Base-by-base conservation (phyloP, 1,140 invertebrate genomes). In the Anoplolepis gracilipes region DNA sequence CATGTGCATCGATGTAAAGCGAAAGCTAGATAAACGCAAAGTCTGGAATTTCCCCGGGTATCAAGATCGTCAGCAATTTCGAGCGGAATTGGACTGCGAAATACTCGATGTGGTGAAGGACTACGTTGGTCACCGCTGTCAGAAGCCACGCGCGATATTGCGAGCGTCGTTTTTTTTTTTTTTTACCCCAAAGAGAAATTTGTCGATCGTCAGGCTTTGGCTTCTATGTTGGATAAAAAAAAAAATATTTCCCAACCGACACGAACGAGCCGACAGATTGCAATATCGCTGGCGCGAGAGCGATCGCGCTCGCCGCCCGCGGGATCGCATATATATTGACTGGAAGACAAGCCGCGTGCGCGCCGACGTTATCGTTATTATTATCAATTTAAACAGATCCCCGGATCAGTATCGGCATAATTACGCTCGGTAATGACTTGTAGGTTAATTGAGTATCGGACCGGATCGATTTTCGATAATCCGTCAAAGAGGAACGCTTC, bases 391-490 rank as follows among this genome's bases (percentile, higher is more conserved):
- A 78, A 89, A 84, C 84, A 82, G 70, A 85, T 87, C 64, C 75
- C 75, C 67, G 86, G 87, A 89, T 89, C 85, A 42, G 79, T 89
- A 89, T 90, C 85, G 79, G 55, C 57, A 85, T 89, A 89, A 89
- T 90, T 87, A 81, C 62, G 69, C 28, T 59, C 75, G 84, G 75
- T 90, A 90, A 90, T 90, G 88, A 89, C 88, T 89, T 81, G 85
- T 78, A 85, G 85, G 85, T 87, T 90, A 87, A 90, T 90, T 90
- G 87, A 86, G 82, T 72, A 76, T 62, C 30, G 62, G 53, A 42
- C 73, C 85, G 75, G 78, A 90, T 90, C 88, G 88, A 84, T 90
- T 90, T 90, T 90, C 88, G 79, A 90, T 90, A 90, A 90, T 90
- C 87, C 88, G 85, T 90, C 88, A 90, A 90, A 90, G 85, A 87